A percentile compares a stretch with the other conserved stretches of the same genome.
phyloP scores from a whole-genome alignment of 2,797 vertebrate genomes.

The Pogoniulus pusillus region DNA sequence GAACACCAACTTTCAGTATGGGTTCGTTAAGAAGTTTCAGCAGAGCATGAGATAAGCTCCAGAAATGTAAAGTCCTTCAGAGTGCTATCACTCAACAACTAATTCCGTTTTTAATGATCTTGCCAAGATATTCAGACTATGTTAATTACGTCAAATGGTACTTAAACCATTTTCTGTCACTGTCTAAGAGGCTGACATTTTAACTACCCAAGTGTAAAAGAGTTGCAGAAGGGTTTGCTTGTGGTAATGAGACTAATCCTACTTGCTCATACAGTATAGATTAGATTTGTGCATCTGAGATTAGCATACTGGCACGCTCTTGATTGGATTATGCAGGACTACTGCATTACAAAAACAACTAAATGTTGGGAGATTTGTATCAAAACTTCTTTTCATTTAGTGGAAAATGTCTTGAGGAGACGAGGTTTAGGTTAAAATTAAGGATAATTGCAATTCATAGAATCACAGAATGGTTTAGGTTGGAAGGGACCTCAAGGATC shows the following conservation, averaged over 20 bases:
- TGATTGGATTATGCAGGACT: slow-evolving; percentile 19
- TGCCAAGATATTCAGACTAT: slow-evolving; percentile 1
- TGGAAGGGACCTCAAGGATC: no score
- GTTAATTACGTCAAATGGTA: slow-evolving; percentile 34
- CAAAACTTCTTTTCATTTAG: slow-evolving; percentile 45
- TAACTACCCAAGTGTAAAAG: neutral
- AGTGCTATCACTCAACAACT: slow-evolving; percentile 31
- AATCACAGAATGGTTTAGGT: no score
- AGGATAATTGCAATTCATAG: slow-evolving; percentile 26
- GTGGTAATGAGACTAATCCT: neutral
- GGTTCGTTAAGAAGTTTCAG: slow-evolving; percentile 57
- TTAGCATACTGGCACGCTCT: slow-evolving; percentile 19
- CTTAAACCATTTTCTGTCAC: slow-evolving; percentile 34
- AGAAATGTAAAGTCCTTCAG: slow-evolving; percentile 33
- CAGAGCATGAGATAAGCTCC: slow-evolving; percentile 25
- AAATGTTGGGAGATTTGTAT: slow-evolving; percentile 10
- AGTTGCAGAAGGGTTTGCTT: neutral
- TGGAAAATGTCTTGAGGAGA: neutral
- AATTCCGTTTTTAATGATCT: slow-evolving; percentile 56
- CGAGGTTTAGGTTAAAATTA: slow-evolving; percentile 16
- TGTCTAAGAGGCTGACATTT: neutral
- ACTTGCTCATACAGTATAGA: slow-evolving; percentile 28
- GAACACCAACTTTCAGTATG: slow-evolving; percentile 34
- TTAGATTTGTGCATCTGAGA: slow-evolving; percentile 34
- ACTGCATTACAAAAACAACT: neutral